Base-by-base conservation (phyloP, 2,113 vertebrate genomes). In the Azemiops feae region DNA sequence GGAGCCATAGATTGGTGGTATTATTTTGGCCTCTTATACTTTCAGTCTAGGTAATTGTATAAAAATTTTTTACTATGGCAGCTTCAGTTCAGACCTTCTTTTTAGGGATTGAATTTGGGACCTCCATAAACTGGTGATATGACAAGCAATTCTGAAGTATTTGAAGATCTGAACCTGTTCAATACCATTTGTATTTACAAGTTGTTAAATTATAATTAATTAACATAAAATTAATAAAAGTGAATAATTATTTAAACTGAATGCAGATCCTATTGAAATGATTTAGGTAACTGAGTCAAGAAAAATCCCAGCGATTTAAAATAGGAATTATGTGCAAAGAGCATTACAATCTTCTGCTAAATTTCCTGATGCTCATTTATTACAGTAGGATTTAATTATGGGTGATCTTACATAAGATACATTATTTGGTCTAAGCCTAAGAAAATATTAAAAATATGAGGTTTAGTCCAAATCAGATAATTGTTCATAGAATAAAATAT, bases 381-480 rank as follows among this genome's bases (percentile, higher is more conserved):
- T 27, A 53, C 23, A 43, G 16, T 20, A 27, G 58, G 9, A 34
- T 22, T 52, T 90, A 90, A 20, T 85, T 45, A 39, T 55, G 25
- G 54, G 25, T 60, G 47, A 69, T 22, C 11, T 22, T n/a, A 1
- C 11, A 47, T 34, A 39, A 22, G 22, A 91, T 50, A 55, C 18
- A 39, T 22, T 39, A 23, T 81, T 81, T 74, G 3, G 4, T 23
- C n/a, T 25, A 60, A 91, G 34, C 11, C 20, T 18, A 74, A 69
- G 64, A 34, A 69, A 69, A 69, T 69, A 69, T 69, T 69, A 16
- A 34, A 69, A 69, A 16, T 69, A 23, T 34, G 45, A n/a, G 9
- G n/a, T n/a, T 91, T 92, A 87, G 20, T 52, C n/a, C 52, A 92
- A 87, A 92, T 87, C 20, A 39, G 57, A 88, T 88, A 87, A 88